Percentiles rank a stretch among this genome's conserved stretches.
Evolutionary conservation across 2,113 vertebrate genomes (phyloP).

Genomic region (Periophthalmodon schlosseri): DNA sequence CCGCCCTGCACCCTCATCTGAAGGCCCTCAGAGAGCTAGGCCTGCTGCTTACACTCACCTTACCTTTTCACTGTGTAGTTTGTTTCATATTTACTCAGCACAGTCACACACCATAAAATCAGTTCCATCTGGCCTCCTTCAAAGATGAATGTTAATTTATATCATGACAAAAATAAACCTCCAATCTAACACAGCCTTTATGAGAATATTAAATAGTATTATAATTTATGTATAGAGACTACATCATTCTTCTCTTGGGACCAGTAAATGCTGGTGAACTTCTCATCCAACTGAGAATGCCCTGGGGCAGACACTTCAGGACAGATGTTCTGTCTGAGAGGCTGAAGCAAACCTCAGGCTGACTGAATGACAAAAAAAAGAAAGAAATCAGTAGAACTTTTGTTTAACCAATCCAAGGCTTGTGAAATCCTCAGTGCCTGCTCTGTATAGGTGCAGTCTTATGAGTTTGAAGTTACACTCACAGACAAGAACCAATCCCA

Average conservation of each 20-base stretch:
- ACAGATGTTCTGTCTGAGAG: constrained; percentile 8
- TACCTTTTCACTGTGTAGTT: neutral
- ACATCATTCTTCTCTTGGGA: constrained; percentile 2
- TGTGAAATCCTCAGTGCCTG: neutral
- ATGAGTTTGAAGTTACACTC: constrained; percentile 43
- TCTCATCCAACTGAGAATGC: neutral
- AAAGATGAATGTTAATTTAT: neutral
- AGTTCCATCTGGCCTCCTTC: neutral
- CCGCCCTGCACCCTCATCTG: constrained; percentile 18
- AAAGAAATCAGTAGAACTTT: neutral
- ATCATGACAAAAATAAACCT: neutral
- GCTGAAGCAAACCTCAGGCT: neutral
- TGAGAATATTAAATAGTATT: neutral
- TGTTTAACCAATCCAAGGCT: neutral
- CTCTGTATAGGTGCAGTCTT: neutral
- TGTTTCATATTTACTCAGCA: neutral
- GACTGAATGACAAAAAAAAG: neutral
- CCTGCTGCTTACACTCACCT: constrained; percentile 5
- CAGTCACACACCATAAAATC: neutral
- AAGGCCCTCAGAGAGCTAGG: constrained; percentile 22
- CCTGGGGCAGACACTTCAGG: constrained; percentile 4
- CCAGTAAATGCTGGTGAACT: neutral
- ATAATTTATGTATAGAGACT: neutral
- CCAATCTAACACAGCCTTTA: neutral
- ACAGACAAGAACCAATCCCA: constrained; percentile 62